Evolutionary conservation across 2,113 vertebrate species (phyloP).

Genomic region (Hippocampus barbouri): DNA sequence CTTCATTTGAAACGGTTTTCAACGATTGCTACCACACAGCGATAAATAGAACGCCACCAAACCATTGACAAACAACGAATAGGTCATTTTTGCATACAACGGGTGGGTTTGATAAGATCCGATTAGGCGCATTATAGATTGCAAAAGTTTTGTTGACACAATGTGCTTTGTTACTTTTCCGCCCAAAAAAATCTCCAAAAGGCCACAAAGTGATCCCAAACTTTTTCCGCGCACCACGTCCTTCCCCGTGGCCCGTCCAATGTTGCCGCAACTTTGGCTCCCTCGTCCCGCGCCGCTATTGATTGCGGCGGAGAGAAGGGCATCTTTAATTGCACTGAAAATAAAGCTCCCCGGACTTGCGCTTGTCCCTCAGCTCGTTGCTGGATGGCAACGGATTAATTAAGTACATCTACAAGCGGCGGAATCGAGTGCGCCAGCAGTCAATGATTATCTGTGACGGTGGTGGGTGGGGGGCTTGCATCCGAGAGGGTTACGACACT

Average conservation of each 20-base stretch:
- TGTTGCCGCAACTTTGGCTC: conserved; percentile 14
- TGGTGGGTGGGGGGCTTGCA: conserved; percentile 13
- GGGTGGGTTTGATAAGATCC: too few relatives aligned
- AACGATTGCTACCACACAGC: too few relatives aligned
- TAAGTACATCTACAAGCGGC: conserved; percentile 54
- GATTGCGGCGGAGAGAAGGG: conserved; percentile 44
- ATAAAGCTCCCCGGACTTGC: conserved; percentile 42
- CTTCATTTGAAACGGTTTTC: too few relatives aligned
- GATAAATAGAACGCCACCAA: too few relatives aligned
- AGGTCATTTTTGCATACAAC: too few relatives aligned
- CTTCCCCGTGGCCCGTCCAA: conserved; percentile 1
- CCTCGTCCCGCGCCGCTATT: conserved; percentile 29
- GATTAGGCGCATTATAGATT: not conserved
- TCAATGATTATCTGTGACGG: conserved; percentile 53
- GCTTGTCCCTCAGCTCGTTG: conserved; percentile 13
- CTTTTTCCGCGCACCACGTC: conserved; percentile 1
- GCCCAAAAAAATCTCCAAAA: conserved; percentile 8
- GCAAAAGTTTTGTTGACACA: not conserved
- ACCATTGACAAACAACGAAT: too few relatives aligned
- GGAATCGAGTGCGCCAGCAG: conserved; percentile 15
- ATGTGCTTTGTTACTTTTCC: too few relatives aligned
- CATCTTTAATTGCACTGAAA: conserved; percentile 57
- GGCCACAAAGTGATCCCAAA: conserved; percentile 37
- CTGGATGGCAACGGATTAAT: conserved; percentile 56
- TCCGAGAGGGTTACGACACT: conserved; percentile 26